Conservation (phyloP, 37 sponge, comb jelly and placozoan genomes). For the Aplysina aerophoba region DNA sequence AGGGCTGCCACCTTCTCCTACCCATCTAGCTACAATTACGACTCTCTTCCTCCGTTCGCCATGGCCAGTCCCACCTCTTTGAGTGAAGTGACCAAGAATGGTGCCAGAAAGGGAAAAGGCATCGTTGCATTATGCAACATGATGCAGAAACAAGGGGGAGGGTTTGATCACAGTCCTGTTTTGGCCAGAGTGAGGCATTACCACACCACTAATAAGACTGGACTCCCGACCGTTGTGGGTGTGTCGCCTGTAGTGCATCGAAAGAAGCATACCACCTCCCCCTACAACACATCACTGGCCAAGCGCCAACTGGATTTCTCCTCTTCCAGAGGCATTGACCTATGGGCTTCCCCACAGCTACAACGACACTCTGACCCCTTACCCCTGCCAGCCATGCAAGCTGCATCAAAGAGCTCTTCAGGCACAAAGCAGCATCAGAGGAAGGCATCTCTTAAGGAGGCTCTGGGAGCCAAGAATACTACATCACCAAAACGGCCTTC, state of each 20-base stretch:
- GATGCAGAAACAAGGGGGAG: constrained; percentile 9
- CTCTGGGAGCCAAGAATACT: too few relatives aligned
- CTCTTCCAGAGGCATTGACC: too few relatives aligned
- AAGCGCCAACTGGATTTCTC: background rate
- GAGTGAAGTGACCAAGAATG: background rate
- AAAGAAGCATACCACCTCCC: background rate
- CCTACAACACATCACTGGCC: constrained; percentile 11
- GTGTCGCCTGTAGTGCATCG: background rate
- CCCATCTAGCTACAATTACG: background rate
- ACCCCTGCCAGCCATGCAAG: too few relatives aligned
- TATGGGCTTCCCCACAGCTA: too few relatives aligned
- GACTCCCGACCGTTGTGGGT: background rate
- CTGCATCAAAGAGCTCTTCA: too few relatives aligned
- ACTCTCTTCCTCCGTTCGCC: background rate
- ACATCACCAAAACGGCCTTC: too few relatives aligned
- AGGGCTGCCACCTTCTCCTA: background rate
- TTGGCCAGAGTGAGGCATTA: background rate
- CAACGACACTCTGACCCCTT: too few relatives aligned
- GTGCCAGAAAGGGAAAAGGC: background rate
- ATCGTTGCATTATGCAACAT: background rate
- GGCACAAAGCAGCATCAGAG: too few relatives aligned
- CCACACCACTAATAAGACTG: background rate
- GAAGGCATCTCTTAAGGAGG: too few relatives aligned
- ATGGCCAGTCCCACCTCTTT: background rate
- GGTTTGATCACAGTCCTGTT: background rate